Evolutionary conservation across 2,888 invertebrate genomes (phyloP).

Genomic region (Aphrophora alni): DNA sequence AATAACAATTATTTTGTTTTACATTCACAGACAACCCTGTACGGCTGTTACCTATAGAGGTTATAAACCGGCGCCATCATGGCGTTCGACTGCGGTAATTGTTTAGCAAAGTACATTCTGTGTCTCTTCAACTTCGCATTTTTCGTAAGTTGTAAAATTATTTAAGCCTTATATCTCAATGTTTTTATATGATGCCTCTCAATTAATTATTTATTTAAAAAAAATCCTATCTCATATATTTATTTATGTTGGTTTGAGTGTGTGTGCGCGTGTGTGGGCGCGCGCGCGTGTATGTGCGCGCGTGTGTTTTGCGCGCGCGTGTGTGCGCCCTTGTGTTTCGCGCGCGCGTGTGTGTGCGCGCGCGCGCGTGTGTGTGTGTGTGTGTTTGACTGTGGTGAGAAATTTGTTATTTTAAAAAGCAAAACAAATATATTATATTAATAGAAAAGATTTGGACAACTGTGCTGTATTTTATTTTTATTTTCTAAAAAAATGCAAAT

Average conservation of each 20-base stretch:
- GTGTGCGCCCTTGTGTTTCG: background rate
- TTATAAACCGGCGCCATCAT: slow-evolving; percentile 50
- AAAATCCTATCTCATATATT: background rate
- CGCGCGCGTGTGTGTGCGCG: background rate
- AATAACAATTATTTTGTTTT: too few species aligned
- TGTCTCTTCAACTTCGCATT: slow-evolving; percentile 76
- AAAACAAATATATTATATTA: too few species aligned
- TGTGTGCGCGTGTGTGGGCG: background rate
- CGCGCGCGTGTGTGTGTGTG: background rate
- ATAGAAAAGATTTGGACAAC: too few species aligned
- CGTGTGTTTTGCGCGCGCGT: background rate
- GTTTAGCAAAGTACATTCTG: slow-evolving; percentile 72
- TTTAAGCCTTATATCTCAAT: too few species aligned
- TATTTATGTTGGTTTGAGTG: too few species aligned
- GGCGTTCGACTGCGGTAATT: slow-evolving; percentile 65
- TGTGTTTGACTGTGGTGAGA: background rate
- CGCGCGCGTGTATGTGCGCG: background rate
- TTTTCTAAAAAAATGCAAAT: too few species aligned
- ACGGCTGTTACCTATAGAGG: background rate
- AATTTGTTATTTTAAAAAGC: too few species aligned
- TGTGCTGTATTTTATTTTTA: too few species aligned
- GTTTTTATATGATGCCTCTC: too few species aligned
- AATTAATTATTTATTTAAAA: too few species aligned
- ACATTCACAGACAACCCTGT: too few species aligned
- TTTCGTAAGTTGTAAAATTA: slow-evolving; percentile 77